These are phyloP conservation scores for Tinamus major DNA, from an alignment of 2,797 vertebrate genomes.

Conservation along the genomic window DNA sequence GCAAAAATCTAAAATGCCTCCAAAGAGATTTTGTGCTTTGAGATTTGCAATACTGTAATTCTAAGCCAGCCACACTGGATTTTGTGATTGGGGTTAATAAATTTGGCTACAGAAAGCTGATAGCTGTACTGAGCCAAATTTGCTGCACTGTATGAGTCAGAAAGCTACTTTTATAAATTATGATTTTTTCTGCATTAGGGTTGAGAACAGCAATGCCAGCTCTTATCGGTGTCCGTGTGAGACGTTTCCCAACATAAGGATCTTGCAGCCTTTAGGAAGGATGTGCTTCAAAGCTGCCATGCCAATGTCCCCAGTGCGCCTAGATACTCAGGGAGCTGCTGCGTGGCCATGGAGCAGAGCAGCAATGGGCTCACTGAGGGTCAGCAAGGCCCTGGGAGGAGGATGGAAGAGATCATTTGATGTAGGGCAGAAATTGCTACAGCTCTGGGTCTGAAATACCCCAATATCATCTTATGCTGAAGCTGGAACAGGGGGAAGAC, in stretches of 20 bases:
- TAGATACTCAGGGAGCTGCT: neutral
- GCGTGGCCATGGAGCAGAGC: neutral
- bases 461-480: neutral
- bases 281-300: neutral
- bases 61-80: slow-evolving; percentile 50
- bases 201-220: neutral
- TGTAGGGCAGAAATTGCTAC: neutral
- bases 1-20: slow-evolving; percentile 51
- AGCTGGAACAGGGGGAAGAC: neutral
- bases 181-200: slow-evolving; percentile 8
- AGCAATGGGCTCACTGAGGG: neutral
- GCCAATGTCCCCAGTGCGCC: neutral
- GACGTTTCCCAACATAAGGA: neutral
- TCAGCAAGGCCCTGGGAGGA: neutral
- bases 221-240: neutral
- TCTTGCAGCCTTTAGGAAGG: neutral
- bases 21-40: slow-evolving; percentile 59
- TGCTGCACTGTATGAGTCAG: slow-evolving; percentile 24
- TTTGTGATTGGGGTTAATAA: slow-evolving; percentile 41
- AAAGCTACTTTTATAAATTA: slow-evolving; percentile 43
- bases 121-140: slow-evolving; percentile 45
- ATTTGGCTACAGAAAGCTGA: slow-evolving; percentile 54
- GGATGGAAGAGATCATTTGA: neutral
- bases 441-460: neutral
- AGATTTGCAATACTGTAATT: slow-evolving; percentile 54